phyloP scores from a whole-genome alignment of 2,113 vertebrate species.

The Petroica traversi region DNA sequence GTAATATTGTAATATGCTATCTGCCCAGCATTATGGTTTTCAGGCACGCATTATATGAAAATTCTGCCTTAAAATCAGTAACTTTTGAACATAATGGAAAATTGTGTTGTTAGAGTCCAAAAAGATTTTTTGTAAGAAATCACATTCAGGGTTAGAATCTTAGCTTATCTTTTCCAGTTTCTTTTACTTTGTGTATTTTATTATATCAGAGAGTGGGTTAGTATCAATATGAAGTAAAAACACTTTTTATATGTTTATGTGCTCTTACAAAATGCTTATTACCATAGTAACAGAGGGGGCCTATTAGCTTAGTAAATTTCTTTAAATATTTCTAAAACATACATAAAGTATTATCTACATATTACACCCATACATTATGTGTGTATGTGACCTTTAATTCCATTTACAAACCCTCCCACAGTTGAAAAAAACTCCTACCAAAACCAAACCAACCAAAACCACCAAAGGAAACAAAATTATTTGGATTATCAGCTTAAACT shows the following conservation, averaged over 20 bases:
- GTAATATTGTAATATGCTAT: not conserved
- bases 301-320: not conserved
- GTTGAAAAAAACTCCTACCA: not conserved
- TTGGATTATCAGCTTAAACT: not conserved
- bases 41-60: not conserved
- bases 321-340: not conserved
- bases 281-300: not conserved
- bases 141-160: not conserved
- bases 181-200: not conserved
- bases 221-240: not conserved
- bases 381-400: not conserved
- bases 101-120: not conserved
- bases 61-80: slow-evolving; percentile 20
- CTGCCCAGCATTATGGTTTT: slow-evolving; percentile 2
- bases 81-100: not conserved
- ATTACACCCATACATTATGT: not conserved
- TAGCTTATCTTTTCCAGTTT: not conserved
- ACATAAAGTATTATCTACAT: not conserved
- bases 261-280: not conserved
- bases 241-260: not conserved
- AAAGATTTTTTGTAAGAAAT: not conserved
- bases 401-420: not conserved
- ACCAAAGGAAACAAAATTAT: not conserved
- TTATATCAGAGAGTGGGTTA: not conserved
- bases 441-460: not conserved